Percentiles rank a stretch among this genome's conserved stretches.
Conservation (phyloP, 2,888 invertebrate genomes). For the Ectropis crepuscularia region DNA sequence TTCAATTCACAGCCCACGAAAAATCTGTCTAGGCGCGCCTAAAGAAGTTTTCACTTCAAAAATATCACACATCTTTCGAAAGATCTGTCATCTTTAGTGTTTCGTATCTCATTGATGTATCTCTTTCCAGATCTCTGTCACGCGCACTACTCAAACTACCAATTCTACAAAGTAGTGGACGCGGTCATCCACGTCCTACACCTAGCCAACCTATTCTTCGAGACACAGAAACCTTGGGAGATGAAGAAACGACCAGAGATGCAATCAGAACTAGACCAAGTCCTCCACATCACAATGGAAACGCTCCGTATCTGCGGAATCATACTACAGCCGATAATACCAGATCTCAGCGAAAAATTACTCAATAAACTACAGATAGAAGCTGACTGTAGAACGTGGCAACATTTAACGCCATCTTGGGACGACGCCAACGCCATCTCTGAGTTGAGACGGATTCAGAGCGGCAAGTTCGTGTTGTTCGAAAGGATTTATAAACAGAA, state of each 20-base stretch:
- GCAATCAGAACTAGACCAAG: constrained; percentile 86
- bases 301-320: constrained; percentile 89
- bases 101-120: background rate
- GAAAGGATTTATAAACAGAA: constrained; percentile 72
- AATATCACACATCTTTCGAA: too few species aligned
- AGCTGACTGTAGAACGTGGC: constrained; percentile 63
- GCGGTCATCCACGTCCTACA: constrained; percentile 90
- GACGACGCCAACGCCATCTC: constrained; percentile 64
- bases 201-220: constrained; percentile 93
- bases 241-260: constrained; percentile 86
- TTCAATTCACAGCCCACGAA: too few species aligned
- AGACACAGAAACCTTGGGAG: constrained; percentile 95
- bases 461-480: constrained; percentile 75
- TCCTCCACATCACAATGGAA: constrained; percentile 94
- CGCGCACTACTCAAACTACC: constrained; percentile 88
- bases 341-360: constrained; percentile 87
- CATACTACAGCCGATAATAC: constrained; percentile 94
- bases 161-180: constrained; percentile 94
- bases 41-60: too few species aligned
- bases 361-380: constrained; percentile 87
- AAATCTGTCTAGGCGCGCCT: too few species aligned
- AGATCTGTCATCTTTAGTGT: too few species aligned
- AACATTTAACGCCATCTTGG: constrained; percentile 73
- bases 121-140: constrained; percentile 84
- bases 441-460: constrained; percentile 70